Conservation (phyloP, 2,888 invertebrate species). For the Tupiocoris notatus region DNA sequence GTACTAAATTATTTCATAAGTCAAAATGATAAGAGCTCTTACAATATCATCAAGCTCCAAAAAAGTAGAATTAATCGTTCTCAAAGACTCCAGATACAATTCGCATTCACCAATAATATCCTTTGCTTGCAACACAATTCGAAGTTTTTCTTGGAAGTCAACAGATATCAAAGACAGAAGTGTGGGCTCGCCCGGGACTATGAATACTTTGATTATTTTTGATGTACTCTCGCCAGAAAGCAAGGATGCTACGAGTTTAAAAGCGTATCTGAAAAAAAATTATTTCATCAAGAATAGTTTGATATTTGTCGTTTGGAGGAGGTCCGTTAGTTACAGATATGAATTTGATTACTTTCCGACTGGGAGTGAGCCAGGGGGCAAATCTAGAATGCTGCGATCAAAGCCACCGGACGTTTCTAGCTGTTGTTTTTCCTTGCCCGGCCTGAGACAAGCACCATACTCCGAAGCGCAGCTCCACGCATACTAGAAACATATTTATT, state of each 20-base stretch:
- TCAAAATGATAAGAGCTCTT: no score
- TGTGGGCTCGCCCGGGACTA: slow-evolving; percentile 35
- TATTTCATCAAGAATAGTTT: no score
- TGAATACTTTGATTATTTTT: background rate
- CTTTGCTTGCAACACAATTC: slow-evolving; percentile 7
- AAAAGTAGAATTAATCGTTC: slow-evolving; percentile 9
- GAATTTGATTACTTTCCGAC: slow-evolving; percentile 27
- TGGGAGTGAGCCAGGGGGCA: slow-evolving; percentile 22
- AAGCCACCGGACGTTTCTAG: slow-evolving; percentile 25
- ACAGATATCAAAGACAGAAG: slow-evolving; percentile 17
- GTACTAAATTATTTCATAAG: no score
- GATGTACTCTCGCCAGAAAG: slow-evolving; percentile 25
- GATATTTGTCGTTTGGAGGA: no score
- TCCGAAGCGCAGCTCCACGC: slow-evolving; percentile 28
- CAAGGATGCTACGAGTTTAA: slow-evolving; percentile 1
- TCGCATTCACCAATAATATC: slow-evolving; percentile 32
- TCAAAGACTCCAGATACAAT: slow-evolving; percentile 21
- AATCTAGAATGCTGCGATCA: slow-evolving; percentile 8
- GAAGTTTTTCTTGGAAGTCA: slow-evolving; percentile 1
- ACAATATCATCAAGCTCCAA: slow-evolving; percentile 20
- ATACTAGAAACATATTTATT: slow-evolving; percentile 19
- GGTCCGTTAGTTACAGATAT: no score
- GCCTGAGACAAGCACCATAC: slow-evolving; percentile 13
- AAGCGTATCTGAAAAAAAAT: slow-evolving; percentile 23
- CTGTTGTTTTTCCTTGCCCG: slow-evolving; percentile 4